Conservation (phyloP, 2,888 invertebrate genomes). For the Brachypterus glaber region DNA sequence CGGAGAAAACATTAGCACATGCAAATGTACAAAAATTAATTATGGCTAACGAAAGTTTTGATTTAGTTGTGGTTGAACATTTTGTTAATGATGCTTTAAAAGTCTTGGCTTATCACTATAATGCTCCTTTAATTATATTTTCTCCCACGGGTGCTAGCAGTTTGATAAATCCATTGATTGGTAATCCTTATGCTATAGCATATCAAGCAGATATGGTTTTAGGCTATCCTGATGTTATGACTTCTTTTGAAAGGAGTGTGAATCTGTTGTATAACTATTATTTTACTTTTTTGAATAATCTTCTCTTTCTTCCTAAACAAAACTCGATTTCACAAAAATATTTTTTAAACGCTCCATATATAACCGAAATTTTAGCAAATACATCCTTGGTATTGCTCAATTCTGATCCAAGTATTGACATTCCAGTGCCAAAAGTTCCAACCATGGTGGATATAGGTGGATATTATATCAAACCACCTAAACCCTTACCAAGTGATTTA, state of each 20-base stretch:
- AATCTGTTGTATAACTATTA: constrained; percentile 39
- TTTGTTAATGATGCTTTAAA: constrained; percentile 25
- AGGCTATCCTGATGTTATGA: constrained; percentile 30
- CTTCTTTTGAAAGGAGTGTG: constrained; percentile 44
- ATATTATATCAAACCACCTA: constrained; percentile 36
- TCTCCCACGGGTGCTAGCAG: constrained; percentile 18
- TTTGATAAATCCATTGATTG: constrained; percentile 24
- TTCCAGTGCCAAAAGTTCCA: constrained; percentile 44
- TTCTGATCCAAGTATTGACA: constrained; percentile 43
- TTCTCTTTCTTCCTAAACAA: constrained; percentile 19
- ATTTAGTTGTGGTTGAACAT: constrained; percentile 26
- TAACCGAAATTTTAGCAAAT: constrained; percentile 26
- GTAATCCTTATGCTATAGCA: constrained; percentile 25
- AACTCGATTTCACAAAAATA: constrained; percentile 23
- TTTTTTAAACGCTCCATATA: constrained; percentile 24
- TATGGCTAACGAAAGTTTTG: constrained; percentile 22
- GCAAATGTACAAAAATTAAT: constrained; percentile 25
- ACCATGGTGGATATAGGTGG: constrained; percentile 50
- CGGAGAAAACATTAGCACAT: no score
- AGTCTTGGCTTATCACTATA: constrained; percentile 23
- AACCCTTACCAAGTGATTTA: constrained; percentile 24
- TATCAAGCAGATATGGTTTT: constrained; percentile 16
- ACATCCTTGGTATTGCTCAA: constrained; percentile 30
- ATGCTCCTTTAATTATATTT: constrained; percentile 24
- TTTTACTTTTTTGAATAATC: constrained; percentile 18